Evolutionary conservation across 2,113 vertebrate species (phyloP).

Genomic region (Stomatorhinus ivindoensis): DNA sequence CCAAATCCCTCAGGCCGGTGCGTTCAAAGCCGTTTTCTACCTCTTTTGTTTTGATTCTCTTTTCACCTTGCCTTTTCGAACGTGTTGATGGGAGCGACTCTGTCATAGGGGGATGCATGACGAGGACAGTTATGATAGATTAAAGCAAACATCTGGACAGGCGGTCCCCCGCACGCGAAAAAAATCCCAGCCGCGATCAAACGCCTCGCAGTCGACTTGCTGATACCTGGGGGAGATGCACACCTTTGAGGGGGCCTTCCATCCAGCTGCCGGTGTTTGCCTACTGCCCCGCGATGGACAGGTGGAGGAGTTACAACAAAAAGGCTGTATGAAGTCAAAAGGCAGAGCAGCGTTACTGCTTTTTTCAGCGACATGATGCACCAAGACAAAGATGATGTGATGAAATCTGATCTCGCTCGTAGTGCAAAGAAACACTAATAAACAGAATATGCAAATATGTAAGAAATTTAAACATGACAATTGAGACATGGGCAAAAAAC

Average conservation of each 20-base stretch:
- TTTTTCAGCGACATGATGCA: background rate
- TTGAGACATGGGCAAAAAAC: background rate
- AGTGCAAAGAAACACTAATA: background rate
- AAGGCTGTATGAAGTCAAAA: background rate
- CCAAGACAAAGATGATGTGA: background rate
- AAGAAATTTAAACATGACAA: background rate
- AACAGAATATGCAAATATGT: background rate
- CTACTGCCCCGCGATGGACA: background rate
- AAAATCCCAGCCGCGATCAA: background rate
- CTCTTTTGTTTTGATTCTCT: slow-evolving; percentile 21
- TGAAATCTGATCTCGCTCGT: background rate
- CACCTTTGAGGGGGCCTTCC: background rate
- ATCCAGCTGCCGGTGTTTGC: background rate
- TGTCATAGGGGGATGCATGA: too few relatives aligned
- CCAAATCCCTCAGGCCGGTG: slow-evolving; percentile 58
- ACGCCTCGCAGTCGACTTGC: background rate
- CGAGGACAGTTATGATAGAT: slow-evolving; percentile 4
- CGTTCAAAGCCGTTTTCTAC: slow-evolving; percentile 51
- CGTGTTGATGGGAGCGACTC: slow-evolving; percentile 35
- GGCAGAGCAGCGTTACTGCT: background rate
- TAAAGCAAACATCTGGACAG: background rate
- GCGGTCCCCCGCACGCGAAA: background rate
- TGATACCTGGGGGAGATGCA: background rate
- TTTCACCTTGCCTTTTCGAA: slow-evolving; percentile 44
- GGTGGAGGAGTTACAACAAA: background rate